Evolutionary conservation across 2,797 vertebrate species (phyloP).

Genomic region (Florisuga fusca): DNA sequence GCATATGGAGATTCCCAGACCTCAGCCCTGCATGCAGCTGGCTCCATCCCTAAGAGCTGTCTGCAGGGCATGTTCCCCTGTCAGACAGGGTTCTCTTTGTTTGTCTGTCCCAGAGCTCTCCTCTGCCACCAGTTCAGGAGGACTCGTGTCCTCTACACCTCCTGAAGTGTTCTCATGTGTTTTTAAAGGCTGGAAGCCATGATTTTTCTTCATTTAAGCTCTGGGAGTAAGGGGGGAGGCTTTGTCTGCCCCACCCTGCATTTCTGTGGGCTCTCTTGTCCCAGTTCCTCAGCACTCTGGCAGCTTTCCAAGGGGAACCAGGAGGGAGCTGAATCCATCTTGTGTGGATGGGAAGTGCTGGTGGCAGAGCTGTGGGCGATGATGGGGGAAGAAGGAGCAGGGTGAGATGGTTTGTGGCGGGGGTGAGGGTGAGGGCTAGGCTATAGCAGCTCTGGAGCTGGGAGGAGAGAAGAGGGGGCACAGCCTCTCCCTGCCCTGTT

Average conservation of each 20-base stretch:
- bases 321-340: neutral
- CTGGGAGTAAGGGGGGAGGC: neutral
- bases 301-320: neutral
- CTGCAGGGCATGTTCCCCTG: neutral
- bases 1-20: neutral
- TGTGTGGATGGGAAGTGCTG: neutral
- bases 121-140: neutral
- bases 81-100: neutral
- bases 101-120: neutral
- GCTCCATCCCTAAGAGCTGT: neutral
- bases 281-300: slow-evolving; percentile 8
- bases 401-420: neutral
- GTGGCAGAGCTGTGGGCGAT: neutral
- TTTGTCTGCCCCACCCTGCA: slow-evolving; percentile 12
- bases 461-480: neutral
- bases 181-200: neutral
- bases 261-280: slow-evolving; percentile 23
- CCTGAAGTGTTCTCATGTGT: neutral
- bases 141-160: neutral
- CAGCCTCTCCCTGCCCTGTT: neutral
- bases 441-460: neutral
- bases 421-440: neutral
- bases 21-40: neutral
- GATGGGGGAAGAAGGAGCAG: neutral
- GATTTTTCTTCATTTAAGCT: neutral